Evolutionary conservation across 1,140 invertebrate species (phyloP).

Genomic region (Latrodectus geometricus): DNA sequence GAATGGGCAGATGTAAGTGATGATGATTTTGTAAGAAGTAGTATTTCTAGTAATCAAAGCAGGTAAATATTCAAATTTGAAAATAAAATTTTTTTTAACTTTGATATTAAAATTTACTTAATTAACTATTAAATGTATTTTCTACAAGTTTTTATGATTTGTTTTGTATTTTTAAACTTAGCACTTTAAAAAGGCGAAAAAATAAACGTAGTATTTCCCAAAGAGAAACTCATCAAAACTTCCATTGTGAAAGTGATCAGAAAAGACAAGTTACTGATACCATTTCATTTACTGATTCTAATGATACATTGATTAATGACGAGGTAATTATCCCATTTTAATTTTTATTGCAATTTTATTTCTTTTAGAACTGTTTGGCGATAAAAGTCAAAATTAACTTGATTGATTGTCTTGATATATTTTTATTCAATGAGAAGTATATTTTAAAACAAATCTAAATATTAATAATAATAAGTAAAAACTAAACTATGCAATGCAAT

Average conservation of each 20-base stretch:
- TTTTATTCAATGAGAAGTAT: neutral
- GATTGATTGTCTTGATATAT: neutral
- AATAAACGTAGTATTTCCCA: conserved; percentile 19
- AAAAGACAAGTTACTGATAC: conserved; percentile 22
- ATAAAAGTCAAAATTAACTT: neutral
- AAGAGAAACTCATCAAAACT: conserved; percentile 1
- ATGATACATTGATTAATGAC: conserved; percentile 55
- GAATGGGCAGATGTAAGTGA: conserved; percentile 53
- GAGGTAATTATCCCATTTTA: conserved; percentile 15
- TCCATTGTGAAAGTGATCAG: neutral
- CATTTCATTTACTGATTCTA: conserved; percentile 53
- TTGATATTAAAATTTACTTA: no score
- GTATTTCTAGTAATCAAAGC: conserved; percentile 32
- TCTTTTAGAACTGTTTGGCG: neutral
- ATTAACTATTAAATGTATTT: no score
- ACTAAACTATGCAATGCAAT: no score
- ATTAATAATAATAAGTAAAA: no score
- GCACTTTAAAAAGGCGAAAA: conserved; percentile 34
- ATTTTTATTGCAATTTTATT: neutral
- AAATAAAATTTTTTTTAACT: no score
- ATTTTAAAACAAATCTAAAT: no score
- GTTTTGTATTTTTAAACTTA: neutral
- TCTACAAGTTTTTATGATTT: no score
- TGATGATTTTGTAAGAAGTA: conserved; percentile 45
- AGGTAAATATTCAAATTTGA: conserved; percentile 8